Evolutionary conservation across 2,797 vertebrate genomes (phyloP), one percentile per base, ranked within the genome.

Genomic region (Caiman crocodilus): DNA sequence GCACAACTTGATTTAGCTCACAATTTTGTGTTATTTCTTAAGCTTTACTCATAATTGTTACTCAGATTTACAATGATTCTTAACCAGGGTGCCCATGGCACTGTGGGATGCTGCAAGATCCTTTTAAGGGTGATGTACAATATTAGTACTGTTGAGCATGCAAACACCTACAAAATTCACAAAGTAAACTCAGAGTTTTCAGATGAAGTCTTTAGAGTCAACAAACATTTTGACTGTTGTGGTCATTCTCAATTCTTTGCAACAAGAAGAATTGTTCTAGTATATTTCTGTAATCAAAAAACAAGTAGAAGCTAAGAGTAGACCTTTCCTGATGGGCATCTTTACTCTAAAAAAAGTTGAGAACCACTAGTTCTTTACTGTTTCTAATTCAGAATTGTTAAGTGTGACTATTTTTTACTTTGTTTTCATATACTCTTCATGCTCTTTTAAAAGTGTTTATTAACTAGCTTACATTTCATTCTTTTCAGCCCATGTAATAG

Each of bases 401-500:
- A 83, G 73, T n/a, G 1, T 25, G 13, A 14, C 55, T 87, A 84
- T 65, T 2, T 79, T 81, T 60, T 6, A 12, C 2, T 1, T 65
- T 74, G 14, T 84, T 17, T 71, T 73, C 21, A 23, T 63, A 26
- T 73, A 25, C 26, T 73, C 32, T 76, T 58, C 82, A 23, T 63
- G 13, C 77, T 86, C 3, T 17, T 56, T 91, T 87, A 15, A 20
- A 63, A 59, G 15, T 80, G 26, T 79, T 89, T 65, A 92, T 69
- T 76, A 85, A 90, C 56, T 81, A 2, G 55, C 17, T 86, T 8
- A 75, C 71, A 25, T 92, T 91, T 92, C 81, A 1, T 67, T 82
- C 1, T 93, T 85, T 96, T 69, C 94, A 99, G 99, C 99, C 82
- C 99, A 99, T 4, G 98, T 99, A 21, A 99, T 99, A 71, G 99